These are phyloP conservation scores for Rhopalosiphum nymphaeae DNA, from an alignment of 2,888 invertebrate genomes.

Conservation along the genomic window DNA sequence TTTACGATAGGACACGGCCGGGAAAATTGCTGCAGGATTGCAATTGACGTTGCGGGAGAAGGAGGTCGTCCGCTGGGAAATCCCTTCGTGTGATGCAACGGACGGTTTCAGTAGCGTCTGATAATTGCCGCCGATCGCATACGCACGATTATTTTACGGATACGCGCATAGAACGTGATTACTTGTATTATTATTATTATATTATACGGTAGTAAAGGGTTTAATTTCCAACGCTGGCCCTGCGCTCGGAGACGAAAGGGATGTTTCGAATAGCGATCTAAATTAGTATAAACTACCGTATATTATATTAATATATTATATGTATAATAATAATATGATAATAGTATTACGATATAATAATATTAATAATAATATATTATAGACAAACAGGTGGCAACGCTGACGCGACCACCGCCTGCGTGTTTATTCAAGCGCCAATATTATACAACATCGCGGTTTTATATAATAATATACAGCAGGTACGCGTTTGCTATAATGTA, in stretches of 20 bases:
- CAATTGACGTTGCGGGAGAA: background rate
- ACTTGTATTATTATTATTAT: background rate
- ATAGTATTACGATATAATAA: background rate
- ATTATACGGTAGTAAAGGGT: background rate
- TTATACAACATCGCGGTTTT: background rate
- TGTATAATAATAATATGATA: background rate
- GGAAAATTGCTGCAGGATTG: background rate
- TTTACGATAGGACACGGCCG: background rate
- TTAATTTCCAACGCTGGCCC: background rate
- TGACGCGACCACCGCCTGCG: background rate
- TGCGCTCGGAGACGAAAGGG: background rate
- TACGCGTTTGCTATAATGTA: background rate
- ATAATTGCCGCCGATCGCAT: background rate
- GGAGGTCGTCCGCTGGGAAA: background rate
- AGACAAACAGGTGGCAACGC: background rate
- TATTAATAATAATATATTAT: background rate
- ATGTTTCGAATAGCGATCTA: background rate
- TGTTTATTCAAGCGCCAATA: slow-evolving; percentile 8
- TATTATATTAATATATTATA: too few relatives aligned
- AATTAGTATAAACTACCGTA: slow-evolving; percentile 14
- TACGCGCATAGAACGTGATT: background rate
- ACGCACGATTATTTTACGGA: background rate
- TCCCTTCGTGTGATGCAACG: background rate
- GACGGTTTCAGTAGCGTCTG: background rate
- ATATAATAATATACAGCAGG: background rate